Evolutionary conservation across 2,797 vertebrate species (phyloP).

Genomic region (Helostoma temminkii): DNA sequence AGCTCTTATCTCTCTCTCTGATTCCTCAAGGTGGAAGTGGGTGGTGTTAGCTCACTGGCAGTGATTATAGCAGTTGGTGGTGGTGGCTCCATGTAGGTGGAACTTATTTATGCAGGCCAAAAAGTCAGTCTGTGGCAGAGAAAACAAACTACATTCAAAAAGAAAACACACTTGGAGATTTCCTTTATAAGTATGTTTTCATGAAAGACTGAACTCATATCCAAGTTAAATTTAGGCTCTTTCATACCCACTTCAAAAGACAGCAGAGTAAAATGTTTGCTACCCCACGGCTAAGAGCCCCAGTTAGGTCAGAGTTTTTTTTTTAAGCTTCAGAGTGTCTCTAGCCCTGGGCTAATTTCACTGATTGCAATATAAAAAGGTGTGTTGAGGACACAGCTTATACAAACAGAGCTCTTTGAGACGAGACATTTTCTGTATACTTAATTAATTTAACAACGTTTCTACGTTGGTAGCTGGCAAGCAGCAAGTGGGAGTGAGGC

Average conservation of each 20-base stretch:
- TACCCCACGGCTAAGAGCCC: slow-evolving; percentile 33
- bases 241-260: slow-evolving; percentile 54
- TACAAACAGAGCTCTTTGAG: slow-evolving; percentile 21
- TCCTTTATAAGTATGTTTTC: slow-evolving; percentile 37
- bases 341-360: slow-evolving; percentile 40
- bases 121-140: slow-evolving; percentile 38
- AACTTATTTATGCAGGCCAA: slow-evolving; percentile 68
- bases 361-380: slow-evolving; percentile 51
- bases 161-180: slow-evolving; percentile 35
- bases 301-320: slow-evolving; percentile 28
- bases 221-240: slow-evolving; percentile 44
- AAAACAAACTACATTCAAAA: slow-evolving; percentile 42
- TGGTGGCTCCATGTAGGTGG: slow-evolving; percentile 49
- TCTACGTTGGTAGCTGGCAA: slow-evolving; percentile 15
- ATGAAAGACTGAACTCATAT: slow-evolving; percentile 44
- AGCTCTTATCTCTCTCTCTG: slow-evolving; percentile 38
- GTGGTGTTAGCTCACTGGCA: slow-evolving; percentile 39
- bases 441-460: slow-evolving; percentile 52
- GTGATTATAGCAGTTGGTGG: slow-evolving; percentile 45
- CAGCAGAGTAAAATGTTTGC: slow-evolving; percentile 41
- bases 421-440: slow-evolving; percentile 23
- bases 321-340: slow-evolving; percentile 16
- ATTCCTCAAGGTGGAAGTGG: slow-evolving; percentile 53
- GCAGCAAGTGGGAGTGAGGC: slow-evolving; percentile 27
- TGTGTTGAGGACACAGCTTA: slow-evolving; percentile 31